Conservation (phyloP, 2,797 vertebrate species). For the Micromesistius poutassou region DNA sequence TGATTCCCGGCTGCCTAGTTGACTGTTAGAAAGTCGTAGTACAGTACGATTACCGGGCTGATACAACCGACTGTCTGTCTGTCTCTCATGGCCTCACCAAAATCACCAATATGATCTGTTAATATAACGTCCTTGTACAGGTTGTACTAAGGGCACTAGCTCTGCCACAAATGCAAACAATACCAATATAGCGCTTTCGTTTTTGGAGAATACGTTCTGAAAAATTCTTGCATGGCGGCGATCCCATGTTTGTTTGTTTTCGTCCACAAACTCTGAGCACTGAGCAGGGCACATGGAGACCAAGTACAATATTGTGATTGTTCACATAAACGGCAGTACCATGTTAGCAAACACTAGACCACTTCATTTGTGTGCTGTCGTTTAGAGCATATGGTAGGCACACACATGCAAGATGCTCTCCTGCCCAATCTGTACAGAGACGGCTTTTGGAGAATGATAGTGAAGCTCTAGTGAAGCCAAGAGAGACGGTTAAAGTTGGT, state of each 20-base stretch:
- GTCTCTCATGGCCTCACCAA: not conserved
- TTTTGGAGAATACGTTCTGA: not conserved
- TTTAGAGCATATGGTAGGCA: not conserved
- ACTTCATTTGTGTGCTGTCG: no score
- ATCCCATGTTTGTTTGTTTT: not conserved
- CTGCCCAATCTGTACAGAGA: not conserved
- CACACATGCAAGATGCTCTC: not conserved
- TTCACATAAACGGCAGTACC: no score
- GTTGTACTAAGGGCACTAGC: not conserved
- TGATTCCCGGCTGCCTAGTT: no score
- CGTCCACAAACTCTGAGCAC: not conserved
- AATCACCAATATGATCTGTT: not conserved
- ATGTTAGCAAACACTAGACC: no score
- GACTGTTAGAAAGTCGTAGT: not conserved
- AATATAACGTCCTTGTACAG: not conserved
- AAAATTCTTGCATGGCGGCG: not conserved
- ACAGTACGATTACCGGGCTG: not conserved
- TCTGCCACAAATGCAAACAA: not conserved
- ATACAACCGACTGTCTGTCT: not conserved
- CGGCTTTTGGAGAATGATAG: not conserved
- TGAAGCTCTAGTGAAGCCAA: not conserved
- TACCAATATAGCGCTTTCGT: not conserved
- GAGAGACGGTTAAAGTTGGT: not conserved
- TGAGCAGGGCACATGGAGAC: not conserved
- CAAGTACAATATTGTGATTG: not conserved